phyloP scores from a whole-genome alignment of 2,113 vertebrate species.

The Elephas maximus region DNA sequence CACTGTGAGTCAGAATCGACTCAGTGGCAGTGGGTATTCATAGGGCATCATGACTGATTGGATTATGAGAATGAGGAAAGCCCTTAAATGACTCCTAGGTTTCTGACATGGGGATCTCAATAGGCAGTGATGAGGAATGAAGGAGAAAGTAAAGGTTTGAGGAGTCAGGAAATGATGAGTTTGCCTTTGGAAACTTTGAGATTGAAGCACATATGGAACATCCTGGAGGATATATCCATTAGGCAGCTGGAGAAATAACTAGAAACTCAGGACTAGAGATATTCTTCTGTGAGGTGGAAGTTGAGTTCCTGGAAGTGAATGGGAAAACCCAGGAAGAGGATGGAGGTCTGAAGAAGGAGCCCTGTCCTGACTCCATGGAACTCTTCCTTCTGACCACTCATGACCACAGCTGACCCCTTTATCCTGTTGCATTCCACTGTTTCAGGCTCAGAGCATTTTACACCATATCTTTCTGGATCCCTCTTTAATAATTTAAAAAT shows the following conservation, averaged over 20 bases:
- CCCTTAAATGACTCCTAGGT: background rate
- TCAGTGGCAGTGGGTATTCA: background rate
- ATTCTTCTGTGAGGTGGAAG: background rate
- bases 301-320: background rate
- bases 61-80: background rate
- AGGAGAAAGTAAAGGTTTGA: background rate
- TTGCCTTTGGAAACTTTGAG: slow-evolving; percentile 37
- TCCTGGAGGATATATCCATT: background rate
- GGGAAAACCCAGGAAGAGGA: background rate
- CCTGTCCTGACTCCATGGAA: background rate
- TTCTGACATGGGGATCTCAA: background rate
- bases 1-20: background rate
- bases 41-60: background rate
- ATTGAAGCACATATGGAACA: background rate
- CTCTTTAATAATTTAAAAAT: slow-evolving; percentile 45
- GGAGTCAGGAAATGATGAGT: background rate
- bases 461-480: background rate
- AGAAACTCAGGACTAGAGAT: background rate
- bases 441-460: slow-evolving; percentile 2
- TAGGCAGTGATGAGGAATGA: background rate
- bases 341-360: background rate
- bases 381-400: background rate
- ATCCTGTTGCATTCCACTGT: background rate
- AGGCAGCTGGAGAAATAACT: background rate
- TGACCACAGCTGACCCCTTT: background rate